A percentile compares a stretch with the other conserved stretches of the same genome.
Evolutionary conservation across 2,797 vertebrate genomes (phyloP).

Genomic region (Pantherophis alleghaniensis): DNA sequence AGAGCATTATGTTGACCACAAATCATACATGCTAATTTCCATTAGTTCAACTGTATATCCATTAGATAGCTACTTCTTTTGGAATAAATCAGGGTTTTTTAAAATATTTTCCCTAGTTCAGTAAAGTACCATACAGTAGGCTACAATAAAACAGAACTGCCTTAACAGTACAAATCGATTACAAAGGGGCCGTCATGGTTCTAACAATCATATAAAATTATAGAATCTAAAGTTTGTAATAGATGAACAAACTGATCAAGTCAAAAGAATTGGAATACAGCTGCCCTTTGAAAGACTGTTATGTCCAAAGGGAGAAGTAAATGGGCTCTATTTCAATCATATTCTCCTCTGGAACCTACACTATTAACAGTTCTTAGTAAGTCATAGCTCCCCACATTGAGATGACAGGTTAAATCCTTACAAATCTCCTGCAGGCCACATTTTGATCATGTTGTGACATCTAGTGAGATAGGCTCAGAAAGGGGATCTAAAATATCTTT

Average conservation of each 20-base stretch:
- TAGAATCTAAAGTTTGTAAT: neutral
- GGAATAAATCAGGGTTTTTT: neutral
- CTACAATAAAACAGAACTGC: neutral
- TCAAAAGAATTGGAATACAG: neutral
- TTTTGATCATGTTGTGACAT: neutral
- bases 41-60: neutral
- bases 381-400: neutral
- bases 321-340: neutral
- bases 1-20: neutral
- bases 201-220: neutral
- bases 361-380: neutral
- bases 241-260: neutral
- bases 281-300: neutral
- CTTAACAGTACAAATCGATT: neutral
- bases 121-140: neutral
- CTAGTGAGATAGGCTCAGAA: neutral
- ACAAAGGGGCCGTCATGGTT: neutral
- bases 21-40: neutral
- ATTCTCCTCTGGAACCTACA: neutral
- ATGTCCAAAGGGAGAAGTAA: neutral
- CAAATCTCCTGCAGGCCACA: neutral
- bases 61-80: neutral
- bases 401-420: neutral
- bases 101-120: conserved; percentile 36
- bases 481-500: neutral